Conservation (phyloP, 1,140 invertebrate genomes). For the Diprion similis region DNA sequence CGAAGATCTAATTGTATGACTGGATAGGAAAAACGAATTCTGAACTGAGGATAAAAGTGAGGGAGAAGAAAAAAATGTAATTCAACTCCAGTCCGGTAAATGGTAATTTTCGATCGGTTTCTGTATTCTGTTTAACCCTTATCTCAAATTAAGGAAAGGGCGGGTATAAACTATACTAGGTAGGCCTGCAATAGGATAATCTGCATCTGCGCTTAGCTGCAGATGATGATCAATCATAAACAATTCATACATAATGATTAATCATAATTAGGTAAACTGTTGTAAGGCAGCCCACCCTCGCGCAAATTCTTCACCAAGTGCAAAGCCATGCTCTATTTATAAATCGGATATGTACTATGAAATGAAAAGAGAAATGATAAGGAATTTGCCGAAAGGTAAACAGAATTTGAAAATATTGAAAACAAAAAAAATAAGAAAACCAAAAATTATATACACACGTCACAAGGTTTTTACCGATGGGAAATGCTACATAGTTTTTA, state of each 20-base stretch:
- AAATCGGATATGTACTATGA: neutral
- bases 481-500: too few species aligned
- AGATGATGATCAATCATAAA: neutral
- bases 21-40: too few species aligned
- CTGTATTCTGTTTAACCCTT: too few species aligned
- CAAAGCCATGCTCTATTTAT: slow-evolving; percentile 49
- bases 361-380: neutral
- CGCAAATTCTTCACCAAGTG: slow-evolving; percentile 53
- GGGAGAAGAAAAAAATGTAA: too few species aligned
- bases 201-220: neutral
- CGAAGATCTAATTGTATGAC: too few species aligned
- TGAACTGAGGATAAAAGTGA: too few species aligned
- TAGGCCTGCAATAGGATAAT: neutral
- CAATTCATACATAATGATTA: neutral
- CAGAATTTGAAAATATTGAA: neutral
- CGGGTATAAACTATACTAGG: neutral
- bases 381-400: neutral
- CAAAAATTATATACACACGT: neutral
- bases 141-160: too few species aligned
- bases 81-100: too few species aligned
- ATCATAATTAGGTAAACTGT: neutral
- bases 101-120: too few species aligned
- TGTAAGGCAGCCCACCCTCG: slow-evolving; percentile 59
- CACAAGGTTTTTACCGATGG: too few species aligned
- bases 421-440: neutral